phyloP scores from a whole-genome alignment of 2,888 invertebrate species.

The Ormyrus pomaceus region DNA sequence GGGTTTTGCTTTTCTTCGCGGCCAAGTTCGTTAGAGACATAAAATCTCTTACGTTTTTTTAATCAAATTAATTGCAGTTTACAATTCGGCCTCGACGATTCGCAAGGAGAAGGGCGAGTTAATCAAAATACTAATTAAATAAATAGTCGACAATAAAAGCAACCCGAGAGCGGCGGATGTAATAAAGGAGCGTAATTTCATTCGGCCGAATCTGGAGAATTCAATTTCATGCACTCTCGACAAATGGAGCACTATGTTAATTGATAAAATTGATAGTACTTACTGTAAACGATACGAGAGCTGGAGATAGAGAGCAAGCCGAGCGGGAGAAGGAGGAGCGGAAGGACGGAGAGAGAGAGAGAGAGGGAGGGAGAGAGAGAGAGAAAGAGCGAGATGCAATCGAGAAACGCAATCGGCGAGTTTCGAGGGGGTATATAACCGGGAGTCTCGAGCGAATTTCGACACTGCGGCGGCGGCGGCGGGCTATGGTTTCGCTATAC shows the following conservation, averaged over 20 bases:
- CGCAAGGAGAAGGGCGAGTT: no score
- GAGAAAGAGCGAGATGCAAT: constrained; percentile 35
- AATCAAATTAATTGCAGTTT: no score
- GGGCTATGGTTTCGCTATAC: constrained; percentile 16
- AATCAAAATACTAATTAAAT: no score
- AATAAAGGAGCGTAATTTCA: not conserved
- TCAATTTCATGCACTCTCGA: constrained; percentile 20
- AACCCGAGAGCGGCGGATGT: no score
- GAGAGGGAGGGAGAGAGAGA: not conserved
- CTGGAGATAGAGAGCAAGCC: not conserved
- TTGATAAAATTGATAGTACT: constrained; percentile 52
- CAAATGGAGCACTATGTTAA: constrained; percentile 43
- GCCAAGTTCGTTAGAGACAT: no score
- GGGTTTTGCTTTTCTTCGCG: no score
- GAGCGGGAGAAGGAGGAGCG: constrained; percentile 2
- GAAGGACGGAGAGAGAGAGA: not conserved
- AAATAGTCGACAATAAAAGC: no score
- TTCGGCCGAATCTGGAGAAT: constrained; percentile 21
- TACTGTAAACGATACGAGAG: constrained; percentile 35
- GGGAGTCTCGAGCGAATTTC: constrained; percentile 45
- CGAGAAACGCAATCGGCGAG: constrained; percentile 51
- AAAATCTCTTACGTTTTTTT: no score
- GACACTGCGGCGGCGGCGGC: constrained; percentile 23
- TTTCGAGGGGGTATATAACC: constrained; percentile 37
- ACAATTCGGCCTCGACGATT: no score